Conservation (phyloP, 2,113 vertebrate species). For the Hypomesus transpacificus region DNA sequence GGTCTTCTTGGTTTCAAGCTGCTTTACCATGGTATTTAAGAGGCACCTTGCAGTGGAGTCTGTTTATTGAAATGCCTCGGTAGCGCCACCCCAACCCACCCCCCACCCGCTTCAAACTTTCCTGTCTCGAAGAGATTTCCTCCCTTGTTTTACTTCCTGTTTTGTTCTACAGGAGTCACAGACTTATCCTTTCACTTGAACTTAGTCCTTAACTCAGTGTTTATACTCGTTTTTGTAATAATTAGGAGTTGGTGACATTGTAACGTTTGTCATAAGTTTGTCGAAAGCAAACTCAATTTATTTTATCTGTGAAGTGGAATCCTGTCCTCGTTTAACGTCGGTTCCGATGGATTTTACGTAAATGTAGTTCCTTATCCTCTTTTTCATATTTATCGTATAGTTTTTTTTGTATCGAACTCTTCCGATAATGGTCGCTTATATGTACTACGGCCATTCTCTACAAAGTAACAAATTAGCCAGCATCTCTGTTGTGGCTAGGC, state of each 20-base stretch:
- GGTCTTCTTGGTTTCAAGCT: no score
- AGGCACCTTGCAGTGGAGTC: neutral
- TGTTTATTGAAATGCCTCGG: neutral
- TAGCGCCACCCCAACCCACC: neutral
- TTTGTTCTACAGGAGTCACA: neutral
- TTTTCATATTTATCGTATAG: neutral
- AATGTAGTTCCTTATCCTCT: constrained; percentile 34
- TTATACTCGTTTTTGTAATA: neutral
- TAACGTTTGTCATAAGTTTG: no score
- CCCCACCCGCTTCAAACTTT: neutral
- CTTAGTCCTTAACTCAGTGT: neutral
- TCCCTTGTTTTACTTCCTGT: neutral
- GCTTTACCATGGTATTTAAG: neutral
- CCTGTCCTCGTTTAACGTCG: constrained; percentile 19
- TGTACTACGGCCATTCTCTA: neutral
- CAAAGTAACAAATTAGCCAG: neutral
- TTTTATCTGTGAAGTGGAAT: neutral
- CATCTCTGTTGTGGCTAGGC: neutral
- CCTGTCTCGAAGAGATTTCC: neutral
- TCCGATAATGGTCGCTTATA: neutral
- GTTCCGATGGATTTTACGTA: constrained; percentile 81
- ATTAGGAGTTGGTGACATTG: no score
- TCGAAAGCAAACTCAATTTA: no score
- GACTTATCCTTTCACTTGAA: neutral
- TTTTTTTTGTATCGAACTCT: neutral